A percentile compares a stretch with the other conserved stretches of the same genome.
Evolutionary conservation across 2,113 vertebrate species (phyloP).

Genomic region (Noturus placidus): DNA sequence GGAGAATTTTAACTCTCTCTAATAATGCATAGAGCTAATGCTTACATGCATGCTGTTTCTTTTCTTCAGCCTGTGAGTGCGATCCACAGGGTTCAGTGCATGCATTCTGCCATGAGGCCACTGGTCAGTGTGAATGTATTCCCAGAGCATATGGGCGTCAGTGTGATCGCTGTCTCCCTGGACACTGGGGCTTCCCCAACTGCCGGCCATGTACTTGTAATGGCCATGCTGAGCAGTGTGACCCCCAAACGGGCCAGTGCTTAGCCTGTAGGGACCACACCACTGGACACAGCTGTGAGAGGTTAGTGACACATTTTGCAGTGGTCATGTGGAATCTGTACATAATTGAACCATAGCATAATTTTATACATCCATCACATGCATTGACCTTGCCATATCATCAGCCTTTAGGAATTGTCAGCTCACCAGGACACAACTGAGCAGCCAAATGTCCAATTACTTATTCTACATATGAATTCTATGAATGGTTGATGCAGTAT

Average conservation of each 20-base stretch:
- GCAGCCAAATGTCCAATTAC: neutral
- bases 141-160: conserved; percentile 79
- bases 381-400: neutral
- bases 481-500: neutral
- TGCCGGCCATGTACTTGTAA: conserved; percentile 91
- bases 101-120: conserved; percentile 79
- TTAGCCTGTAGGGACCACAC: conserved; percentile 83
- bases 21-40: too few species aligned
- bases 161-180: conserved; percentile 87
- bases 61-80: conserved; percentile 82
- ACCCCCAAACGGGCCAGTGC: conserved; percentile 79
- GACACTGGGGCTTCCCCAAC: conserved; percentile 90
- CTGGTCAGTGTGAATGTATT: conserved; percentile 88
- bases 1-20: neutral
- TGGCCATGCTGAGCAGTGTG: conserved; percentile 82
- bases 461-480: neutral
- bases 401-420: neutral
- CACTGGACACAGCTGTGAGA: conserved; percentile 84
- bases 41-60: neutral
- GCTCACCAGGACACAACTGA: neutral
- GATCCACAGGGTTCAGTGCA: conserved; percentile 80
- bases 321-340: neutral
- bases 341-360: neutral
- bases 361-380: neutral
- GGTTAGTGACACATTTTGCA: conserved; percentile 64